Evolutionary conservation across 2,797 vertebrate species (phyloP), one percentile per base, ranked within the genome.

Genomic region (Oreortyx pictus): DNA sequence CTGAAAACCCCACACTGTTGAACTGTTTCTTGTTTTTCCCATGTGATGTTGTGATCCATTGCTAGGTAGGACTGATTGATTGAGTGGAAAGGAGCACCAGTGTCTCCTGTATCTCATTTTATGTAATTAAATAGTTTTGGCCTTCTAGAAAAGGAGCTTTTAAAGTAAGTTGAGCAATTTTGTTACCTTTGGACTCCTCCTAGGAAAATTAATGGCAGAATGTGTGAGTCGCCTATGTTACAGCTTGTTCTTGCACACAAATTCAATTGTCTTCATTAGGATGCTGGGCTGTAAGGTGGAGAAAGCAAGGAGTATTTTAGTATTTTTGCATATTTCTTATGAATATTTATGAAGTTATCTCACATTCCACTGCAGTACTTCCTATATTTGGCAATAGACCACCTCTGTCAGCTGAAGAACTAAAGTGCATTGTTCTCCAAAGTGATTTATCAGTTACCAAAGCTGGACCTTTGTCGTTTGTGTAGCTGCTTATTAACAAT

Each of bases 221-320:
- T 1, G 0, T 4, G 29, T 3, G 11, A 68, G n/a, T 14, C 54
- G n/a, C 24, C 56, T 33, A 0, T 22, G 9, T 59, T 14, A 60
- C 70, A 56, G 37, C 46, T 65, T 50, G 14, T 33, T 25, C 31
- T 43, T 57, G 22, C 19, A 16, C 17, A 7, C 6, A 16, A 52
- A 61, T 37, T 18, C 5, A 11, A 11, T 37, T 67, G 18, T 47
- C 79, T 74, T 61, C 41, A 2, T 11, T 4, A 61, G n/a, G 52
- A 44, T 62, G 29, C 14, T 1, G 0, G 20, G 14, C 46, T 86
- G 5, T 62, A 35, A 23, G 13, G 4, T 49, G 22, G 5, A 20
- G 56, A 81, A 81, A 70, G 31, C 4, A 2, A 80, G 29, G 49
- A 62, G 9, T 25, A 9, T 17, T 67, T 56, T 60, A 72, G 3